Percentiles rank a stretch among this genome's conserved stretches.
Conservation (phyloP, 2,797 vertebrate genomes). For the Falco peregrinus region DNA sequence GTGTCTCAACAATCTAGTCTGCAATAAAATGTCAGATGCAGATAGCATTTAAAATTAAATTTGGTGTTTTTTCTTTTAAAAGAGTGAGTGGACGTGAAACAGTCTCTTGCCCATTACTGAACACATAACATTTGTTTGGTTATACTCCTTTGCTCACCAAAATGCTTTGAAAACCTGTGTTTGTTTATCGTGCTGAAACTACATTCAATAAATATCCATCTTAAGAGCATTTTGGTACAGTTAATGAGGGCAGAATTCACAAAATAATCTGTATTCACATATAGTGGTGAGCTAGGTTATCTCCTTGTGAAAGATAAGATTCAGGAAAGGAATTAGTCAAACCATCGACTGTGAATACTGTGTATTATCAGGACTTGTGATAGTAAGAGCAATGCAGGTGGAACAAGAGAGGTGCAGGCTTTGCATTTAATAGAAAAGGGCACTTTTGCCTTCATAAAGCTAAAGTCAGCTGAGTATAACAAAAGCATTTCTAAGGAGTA, state of each 20-base stretch:
- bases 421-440: background rate
- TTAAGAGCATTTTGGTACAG: background rate
- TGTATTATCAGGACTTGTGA: background rate
- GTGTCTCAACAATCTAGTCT: background rate
- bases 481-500: background rate
- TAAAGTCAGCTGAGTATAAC: background rate
- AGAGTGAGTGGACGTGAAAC: background rate
- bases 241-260: background rate
- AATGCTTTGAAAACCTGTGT: background rate
- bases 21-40: background rate
- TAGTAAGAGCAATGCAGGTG: background rate
- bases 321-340: background rate
- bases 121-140: background rate
- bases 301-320: background rate
- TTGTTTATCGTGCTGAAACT: background rate
- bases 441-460: background rate
- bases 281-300: background rate
- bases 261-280: background rate
- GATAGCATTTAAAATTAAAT: background rate
- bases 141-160: background rate
- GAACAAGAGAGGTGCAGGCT: background rate
- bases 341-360: accelerated
- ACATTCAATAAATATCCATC: background rate
- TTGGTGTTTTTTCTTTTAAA: background rate
- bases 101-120: background rate